Conservation (phyloP, 2,888 invertebrate genomes). For the Parnassius orleans region DNA sequence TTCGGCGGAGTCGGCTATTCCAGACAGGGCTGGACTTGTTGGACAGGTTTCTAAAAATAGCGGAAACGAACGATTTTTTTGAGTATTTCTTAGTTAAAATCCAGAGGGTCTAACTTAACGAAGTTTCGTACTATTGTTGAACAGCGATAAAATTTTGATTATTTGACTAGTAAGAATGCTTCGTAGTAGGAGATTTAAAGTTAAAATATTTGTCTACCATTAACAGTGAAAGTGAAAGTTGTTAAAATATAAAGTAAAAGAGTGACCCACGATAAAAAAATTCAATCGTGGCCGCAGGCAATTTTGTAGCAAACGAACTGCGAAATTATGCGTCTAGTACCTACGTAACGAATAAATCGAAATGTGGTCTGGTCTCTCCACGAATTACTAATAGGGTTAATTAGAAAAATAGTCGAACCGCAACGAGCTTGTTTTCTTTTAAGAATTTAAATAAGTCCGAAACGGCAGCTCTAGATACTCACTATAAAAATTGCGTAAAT, state of each 20-base stretch:
- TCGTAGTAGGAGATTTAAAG: not conserved
- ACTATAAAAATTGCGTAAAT: constrained; percentile 1
- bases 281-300: constrained; percentile 3
- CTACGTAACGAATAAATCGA: constrained; percentile 12
- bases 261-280: constrained; percentile 1
- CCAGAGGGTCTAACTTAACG: constrained; percentile 33
- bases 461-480: constrained; percentile 5
- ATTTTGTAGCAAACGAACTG: constrained; percentile 17
- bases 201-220: not conserved
- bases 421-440: constrained; percentile 14
- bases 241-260: constrained; percentile 9
- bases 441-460: constrained; percentile 19
- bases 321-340: constrained; percentile 16
- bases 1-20: constrained; percentile 53
- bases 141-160: constrained; percentile 4
- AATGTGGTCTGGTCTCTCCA: constrained; percentile 18
- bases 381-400: constrained; percentile 24
- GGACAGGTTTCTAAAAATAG: constrained; percentile 78
- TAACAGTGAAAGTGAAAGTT: constrained; percentile 14
- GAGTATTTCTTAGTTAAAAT: constrained; percentile 50
- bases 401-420: constrained; percentile 13
- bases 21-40: constrained; percentile 69
- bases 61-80: constrained; percentile 61
- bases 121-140: constrained; percentile 14
- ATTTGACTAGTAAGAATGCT: not conserved